Evolutionary conservation across 2,113 vertebrate genomes (phyloP).

Genomic region (Monarcha castaneiventris): DNA sequence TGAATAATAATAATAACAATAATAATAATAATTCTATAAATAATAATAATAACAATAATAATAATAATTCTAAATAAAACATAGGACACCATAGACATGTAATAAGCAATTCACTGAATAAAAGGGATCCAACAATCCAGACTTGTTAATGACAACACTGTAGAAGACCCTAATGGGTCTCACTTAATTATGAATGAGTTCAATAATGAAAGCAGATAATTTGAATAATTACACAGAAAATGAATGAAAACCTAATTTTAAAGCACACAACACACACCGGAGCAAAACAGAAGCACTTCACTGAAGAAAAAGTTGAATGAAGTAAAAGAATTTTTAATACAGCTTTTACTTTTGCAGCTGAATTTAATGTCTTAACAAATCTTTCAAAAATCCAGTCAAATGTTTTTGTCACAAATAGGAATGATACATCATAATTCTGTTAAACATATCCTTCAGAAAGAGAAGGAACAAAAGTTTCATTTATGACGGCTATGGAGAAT

Average conservation of each 20-base stretch:
- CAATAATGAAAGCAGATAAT: background rate
- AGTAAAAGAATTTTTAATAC: background rate
- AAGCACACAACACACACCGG: background rate
- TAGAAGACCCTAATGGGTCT: background rate
- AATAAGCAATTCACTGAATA: background rate
- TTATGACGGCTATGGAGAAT: background rate
- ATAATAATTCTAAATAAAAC: background rate
- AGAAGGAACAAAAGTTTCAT: conserved; percentile 1
- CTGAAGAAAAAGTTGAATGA: conserved; percentile 7
- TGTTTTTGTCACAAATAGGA: background rate
- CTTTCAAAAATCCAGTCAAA: background rate
- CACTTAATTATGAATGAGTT: background rate
- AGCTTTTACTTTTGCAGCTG: background rate
- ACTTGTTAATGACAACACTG: background rate
- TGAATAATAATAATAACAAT: background rate
- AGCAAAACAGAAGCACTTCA: background rate
- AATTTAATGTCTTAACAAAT: background rate
- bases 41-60: background rate
- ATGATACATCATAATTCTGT: background rate
- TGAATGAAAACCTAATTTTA: background rate
- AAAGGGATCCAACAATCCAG: background rate
- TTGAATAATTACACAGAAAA: conserved; percentile 2
- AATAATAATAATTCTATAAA: background rate
- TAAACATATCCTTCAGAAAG: background rate
- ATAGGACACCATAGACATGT: background rate